Base-by-base conservation (phyloP, 1,140 invertebrate genomes). In the Leucophenga varia region DNA sequence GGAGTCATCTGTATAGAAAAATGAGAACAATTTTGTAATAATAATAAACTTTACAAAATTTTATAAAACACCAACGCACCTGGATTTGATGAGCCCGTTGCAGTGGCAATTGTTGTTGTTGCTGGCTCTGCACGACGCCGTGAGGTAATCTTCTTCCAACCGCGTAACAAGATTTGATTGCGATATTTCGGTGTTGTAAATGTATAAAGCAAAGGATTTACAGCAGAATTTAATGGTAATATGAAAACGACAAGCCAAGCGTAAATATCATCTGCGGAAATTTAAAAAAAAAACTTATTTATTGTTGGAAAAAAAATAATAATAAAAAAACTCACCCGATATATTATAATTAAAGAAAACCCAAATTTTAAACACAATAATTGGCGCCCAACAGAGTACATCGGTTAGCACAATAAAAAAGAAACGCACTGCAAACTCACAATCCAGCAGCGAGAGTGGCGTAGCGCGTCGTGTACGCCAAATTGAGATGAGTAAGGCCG, bases 131-230 rank as follows among this genome's bases (percentile, higher is more conserved):
- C 49, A 3, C 67, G 50, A 13, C 65, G 59, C 0, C 65, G 53
- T 9, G 72, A 55, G 4, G 72, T 74, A 1, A 74, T 69, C 54
- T 74, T 74, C 34, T 74, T 69, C 72, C 72, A 74, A 38, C 72
- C 72, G 1, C 69, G 57, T 30, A 64, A 19, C 9, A 73, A 52
- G 4, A 82, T 57, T 55, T 79, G 77, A 58, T 80, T 78, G 3
- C 80, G 77, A 64, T 83, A 86, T 61, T 84, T 85, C 0, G 84
- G 83, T 3, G 86, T 87, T 0, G 88, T 88, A 41, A 91, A 86
- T 5, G 88, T 91, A 59, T 91, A 91, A 0, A 91, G 74, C 2
- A 90, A 64, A 1, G 89, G 89, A 75, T 91, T 91, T 0, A 90
- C 76, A 1, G 88, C 86, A 0, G 86, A 86, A 69, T 91, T 91